Percentiles rank a stretch among this genome's conserved stretches.
These are phyloP conservation scores for Mythimna loreyi DNA, from an alignment of 2,888 invertebrate genomes.

Conservation along the genomic window DNA sequence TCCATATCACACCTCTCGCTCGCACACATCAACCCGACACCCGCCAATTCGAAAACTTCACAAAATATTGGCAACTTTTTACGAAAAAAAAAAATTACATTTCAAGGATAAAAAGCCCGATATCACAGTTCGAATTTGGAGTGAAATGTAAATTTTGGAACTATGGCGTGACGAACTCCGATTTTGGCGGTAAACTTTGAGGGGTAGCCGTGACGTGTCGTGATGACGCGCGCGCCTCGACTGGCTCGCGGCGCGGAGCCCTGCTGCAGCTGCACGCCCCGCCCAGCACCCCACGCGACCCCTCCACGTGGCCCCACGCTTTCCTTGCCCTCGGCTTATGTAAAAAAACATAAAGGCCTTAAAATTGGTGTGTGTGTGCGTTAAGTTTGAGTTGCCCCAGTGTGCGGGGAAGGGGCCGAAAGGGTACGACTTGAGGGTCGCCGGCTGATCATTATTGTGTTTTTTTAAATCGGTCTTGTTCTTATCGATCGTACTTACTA, in stretches of 20 bases:
- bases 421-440: constrained; percentile 76
- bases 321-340: constrained; percentile 83
- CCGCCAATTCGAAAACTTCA: constrained; percentile 85
- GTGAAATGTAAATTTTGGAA: constrained; percentile 34
- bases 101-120: constrained; percentile 34
- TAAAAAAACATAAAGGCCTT: constrained; percentile 80
- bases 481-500: constrained; percentile 67
- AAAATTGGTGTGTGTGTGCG: constrained; percentile 52
- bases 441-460: constrained; percentile 71
- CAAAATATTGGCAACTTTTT: constrained; percentile 70
- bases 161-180: constrained; percentile 58
- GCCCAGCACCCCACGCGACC: constrained; percentile 86
- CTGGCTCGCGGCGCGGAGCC: constrained; percentile 81
- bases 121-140: constrained; percentile 56
- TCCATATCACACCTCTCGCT: constrained; percentile 88
- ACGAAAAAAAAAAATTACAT: constrained; percentile 59
- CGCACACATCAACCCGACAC: constrained; percentile 87
- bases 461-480: constrained; percentile 74
- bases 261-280: constrained; percentile 88
- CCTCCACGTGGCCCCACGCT: constrained; percentile 83
- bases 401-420: constrained; percentile 75
- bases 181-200: constrained; percentile 70
- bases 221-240: constrained; percentile 84
- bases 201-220: constrained; percentile 81
- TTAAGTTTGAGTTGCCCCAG: constrained; percentile 71